Evolutionary conservation across 2,113 vertebrate genomes (phyloP), one percentile per base, ranked within the genome.

Genomic region (Pongo abelii): DNA sequence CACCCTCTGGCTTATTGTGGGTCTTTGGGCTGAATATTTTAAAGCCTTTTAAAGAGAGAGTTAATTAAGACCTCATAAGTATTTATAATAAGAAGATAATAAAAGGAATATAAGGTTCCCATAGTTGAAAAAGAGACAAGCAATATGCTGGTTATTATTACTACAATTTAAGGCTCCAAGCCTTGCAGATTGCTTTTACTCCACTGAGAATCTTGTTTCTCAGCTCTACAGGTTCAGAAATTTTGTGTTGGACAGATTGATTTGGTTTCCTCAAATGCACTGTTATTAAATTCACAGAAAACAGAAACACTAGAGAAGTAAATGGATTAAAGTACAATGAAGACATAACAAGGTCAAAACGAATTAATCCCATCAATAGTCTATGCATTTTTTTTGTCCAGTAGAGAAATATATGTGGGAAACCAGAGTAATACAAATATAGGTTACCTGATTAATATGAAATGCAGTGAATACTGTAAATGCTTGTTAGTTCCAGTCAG

Each of bases 201-300:
- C 55, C 4, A 12, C 9, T 10, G 69, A 84, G 18, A 69, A 59
- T 52, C 80, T 46, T 59, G 22, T 22, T 84, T 83, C 80, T 92
- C 89, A 88, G 55, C 57, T 94, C 55, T 55, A 23, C 32, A 61
- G 50, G 16, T 74, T 46, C 40, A 38, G 67, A 89, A 78, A 52
- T 69, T 92, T 96, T 72, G 91, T 67, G 84, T 35, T 43, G 30
- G 14, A 1, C 10, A 52, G 69, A 67, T 59, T 96, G 88, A 96
- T 72, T 67, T 87, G 85, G n/a, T 74, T 97, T 96, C 50, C 90
- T 93, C 64, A 64, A 91, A 81, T 69, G 80, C 1, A 25, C 70
- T 2, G 2, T 93, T 84, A 93, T 27, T 43, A 64, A 40, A 81
- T 55, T 72, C 72, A 72, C 57, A 92, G 55, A 80, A 86, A 97